Evolutionary conservation across 2,113 vertebrate species (phyloP), one percentile per base, ranked within the genome.

Genomic region (Phycodurus eques): DNA sequence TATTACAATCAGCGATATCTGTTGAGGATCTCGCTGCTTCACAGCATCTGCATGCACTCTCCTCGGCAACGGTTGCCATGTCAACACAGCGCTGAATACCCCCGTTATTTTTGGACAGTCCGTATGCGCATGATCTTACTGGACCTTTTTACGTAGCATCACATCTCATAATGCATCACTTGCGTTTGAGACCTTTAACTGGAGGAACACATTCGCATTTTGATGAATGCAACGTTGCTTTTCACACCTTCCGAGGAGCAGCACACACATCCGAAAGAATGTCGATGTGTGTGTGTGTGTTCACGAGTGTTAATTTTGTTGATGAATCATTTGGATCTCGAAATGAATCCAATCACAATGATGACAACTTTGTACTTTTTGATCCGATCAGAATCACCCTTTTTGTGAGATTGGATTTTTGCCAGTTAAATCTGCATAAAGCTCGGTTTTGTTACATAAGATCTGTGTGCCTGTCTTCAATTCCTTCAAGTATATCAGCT

Each of bases 51-150:
- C 87, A 85, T 54, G 87, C 82, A 75, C 33, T 56, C 51, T 67
- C 85, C 83, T 76, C 81, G 47, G 86, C 82, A 88, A 89, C 83
- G 54, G 85, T 89, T 87, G 79, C 87, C 88, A 84, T 87, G 87
- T 71, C 82, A 72, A 84, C 83, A 70, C 79, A 65, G 27, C 66
- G 47, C 76, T 66, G 60, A 78, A 86, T 74, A 53, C 68, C 76
- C 70, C 62, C 60, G 57, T 72, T 84, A 19, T 81, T 81, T 82
- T 74, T 68, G 76, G 77, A 71, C 62, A 72, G 71, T 12, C 39
- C 59, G 57, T 61, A 63, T 44, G 39, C 5, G 61, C 56, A 75
- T 80, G 60, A 73, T 80, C 46, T 67, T 66, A 57, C 35, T 57
- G 44, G 63, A 74, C 43, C 60, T 54, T 74, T 57, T 71, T 51